Evolutionary conservation across 2,797 vertebrate genomes (phyloP), one percentile per base, ranked within the genome.

Genomic region (Smutsia gigantea): DNA sequence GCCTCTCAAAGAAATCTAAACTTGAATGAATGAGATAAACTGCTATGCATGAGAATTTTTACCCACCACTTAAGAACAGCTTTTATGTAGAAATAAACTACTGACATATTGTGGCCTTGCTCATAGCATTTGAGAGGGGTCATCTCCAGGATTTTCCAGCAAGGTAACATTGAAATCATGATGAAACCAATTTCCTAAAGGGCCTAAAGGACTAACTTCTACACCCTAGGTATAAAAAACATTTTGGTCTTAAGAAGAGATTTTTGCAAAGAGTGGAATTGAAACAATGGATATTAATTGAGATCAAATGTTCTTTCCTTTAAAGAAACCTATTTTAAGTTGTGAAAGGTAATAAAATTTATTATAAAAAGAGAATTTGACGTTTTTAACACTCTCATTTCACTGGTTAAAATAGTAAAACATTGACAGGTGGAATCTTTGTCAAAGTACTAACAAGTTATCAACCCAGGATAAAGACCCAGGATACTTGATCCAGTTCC

Each of bases 41-140:
- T 79, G 3, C 42, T 34, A 37, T 4, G 31, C 13, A 31, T 27
- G 14, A 82, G 74, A n/a, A 89, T 57, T 95, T 94, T 87, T 46
- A 94, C 49, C 72, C 13, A 34, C 68, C 8, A 34, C 59, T 81
- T 84, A 82, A 25, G 71, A 85, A 66, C 63, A n/a, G 13, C 8
- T 77, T 53, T 88, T 83, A 84, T 79, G 86, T 72, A 68, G 66
- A 89, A 96, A 87, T 42, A 91, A 90, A 64, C 18, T 59, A 37
- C 7, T n/a, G 46, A 53, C 27, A 29, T 42, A 29, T 19, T 63
- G 8, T 17, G 18, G 51, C 25, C 49, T 93, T 34, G 11, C 17
- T 64, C 46, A 25, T 49, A 19, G 7, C 51, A 77, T 14, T 46
- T 46, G 29, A 87, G 2, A 74, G 23, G 17, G 64, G 27, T 46